A percentile compares a stretch with the other conserved stretches of the same genome.
phyloP scores from a whole-genome alignment of 2,888 invertebrate species.

The Melieria omissa region DNA sequence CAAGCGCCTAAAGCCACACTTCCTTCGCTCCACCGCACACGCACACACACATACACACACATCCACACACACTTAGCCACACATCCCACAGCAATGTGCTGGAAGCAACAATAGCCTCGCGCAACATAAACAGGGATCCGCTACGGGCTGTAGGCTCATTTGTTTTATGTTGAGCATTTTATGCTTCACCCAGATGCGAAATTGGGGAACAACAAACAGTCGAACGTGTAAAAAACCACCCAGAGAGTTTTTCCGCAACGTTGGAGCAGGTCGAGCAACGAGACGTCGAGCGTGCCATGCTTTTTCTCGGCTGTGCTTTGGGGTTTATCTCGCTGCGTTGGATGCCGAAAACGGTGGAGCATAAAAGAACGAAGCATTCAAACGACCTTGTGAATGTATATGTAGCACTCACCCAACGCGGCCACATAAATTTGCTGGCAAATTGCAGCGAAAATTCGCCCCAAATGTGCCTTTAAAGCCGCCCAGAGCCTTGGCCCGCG shows the following conservation, averaged over 20 bases:
- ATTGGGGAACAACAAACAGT: background rate
- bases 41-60: background rate
- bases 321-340: background rate
- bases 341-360: background rate
- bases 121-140: too few species aligned
- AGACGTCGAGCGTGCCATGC: background rate
- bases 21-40: too few species aligned
- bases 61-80: background rate
- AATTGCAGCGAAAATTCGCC: conserved; percentile 25
- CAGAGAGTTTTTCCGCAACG: background rate
- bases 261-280: background rate
- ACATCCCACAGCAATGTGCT: background rate
- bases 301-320: too few species aligned
- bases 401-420: background rate
- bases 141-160: too few species aligned
- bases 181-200: background rate
- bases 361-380: background rate
- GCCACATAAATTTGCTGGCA: background rate
- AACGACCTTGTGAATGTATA: conserved; percentile 24
- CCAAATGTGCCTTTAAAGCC: conserved; percentile 25
- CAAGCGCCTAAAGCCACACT: conserved; percentile 33
- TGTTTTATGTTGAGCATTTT: conserved; percentile 24
- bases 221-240: background rate
- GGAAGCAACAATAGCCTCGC: too few species aligned
- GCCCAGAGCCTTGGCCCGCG: background rate